phyloP scores from a whole-genome alignment of 1,140 invertebrate genomes.

The Apolygus lucorum region DNA sequence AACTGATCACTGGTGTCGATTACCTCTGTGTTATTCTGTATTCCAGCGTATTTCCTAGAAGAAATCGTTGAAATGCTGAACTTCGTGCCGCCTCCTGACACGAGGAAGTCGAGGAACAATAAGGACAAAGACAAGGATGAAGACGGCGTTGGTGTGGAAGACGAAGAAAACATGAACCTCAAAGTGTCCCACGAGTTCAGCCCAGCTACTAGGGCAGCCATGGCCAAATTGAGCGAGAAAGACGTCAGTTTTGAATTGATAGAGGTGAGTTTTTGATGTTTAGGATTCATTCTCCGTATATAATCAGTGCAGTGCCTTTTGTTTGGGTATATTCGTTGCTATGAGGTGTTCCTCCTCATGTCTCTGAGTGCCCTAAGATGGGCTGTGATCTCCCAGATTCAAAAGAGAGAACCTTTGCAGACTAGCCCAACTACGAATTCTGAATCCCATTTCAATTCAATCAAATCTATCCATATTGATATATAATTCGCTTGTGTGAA shows the following conservation, averaged over 20 bases:
- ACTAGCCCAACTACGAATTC: too few relatives aligned
- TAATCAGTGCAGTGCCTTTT: too few relatives aligned
- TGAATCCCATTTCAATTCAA: too few relatives aligned
- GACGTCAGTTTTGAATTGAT: constrained; percentile 89
- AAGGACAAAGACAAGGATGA: constrained; percentile 51
- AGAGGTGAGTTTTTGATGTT: constrained; percentile 46
- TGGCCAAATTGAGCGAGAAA: constrained; percentile 74
- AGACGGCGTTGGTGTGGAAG: constrained; percentile 47
- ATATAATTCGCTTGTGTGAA: too few relatives aligned
- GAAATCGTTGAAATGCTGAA: constrained; percentile 74
- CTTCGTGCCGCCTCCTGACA: constrained; percentile 65
- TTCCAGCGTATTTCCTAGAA: constrained; percentile 75
- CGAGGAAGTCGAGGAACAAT: constrained; percentile 59
- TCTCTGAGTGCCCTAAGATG: too few relatives aligned
- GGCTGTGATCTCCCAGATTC: too few relatives aligned
- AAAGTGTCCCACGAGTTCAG: constrained; percentile 45
- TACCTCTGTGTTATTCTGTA: background rate
- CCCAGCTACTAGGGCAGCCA: constrained; percentile 53
- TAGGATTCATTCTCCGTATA: too few relatives aligned
- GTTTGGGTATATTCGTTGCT: too few relatives aligned
- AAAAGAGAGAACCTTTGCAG: too few relatives aligned
- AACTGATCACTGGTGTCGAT: too few relatives aligned
- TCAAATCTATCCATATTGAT: too few relatives aligned
- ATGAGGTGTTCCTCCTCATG: too few relatives aligned
- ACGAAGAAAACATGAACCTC: constrained; percentile 74